Percentiles rank a stretch among this genome's conserved stretches.
phyloP scores from a whole-genome alignment of 1,140 invertebrate species.

The Nilaparvata lugens region DNA sequence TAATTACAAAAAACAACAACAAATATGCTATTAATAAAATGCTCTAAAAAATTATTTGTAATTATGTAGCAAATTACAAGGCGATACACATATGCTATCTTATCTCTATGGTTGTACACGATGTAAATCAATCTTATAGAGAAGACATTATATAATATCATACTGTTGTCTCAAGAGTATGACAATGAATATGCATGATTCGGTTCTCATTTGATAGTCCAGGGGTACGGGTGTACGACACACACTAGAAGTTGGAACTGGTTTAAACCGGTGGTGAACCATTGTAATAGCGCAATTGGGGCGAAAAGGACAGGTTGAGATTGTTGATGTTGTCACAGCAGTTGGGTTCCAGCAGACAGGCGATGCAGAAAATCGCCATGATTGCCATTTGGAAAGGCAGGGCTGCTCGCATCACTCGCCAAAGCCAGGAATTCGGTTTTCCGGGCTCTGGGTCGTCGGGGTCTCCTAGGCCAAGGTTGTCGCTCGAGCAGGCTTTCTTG shows the following conservation, averaged over 20 bases:
- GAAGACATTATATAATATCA: no score
- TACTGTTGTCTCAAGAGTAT: no score
- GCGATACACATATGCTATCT: no score
- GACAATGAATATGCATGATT: no score
- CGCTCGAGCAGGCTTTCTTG: slow-evolving; percentile 13
- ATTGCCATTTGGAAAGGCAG: slow-evolving; percentile 74
- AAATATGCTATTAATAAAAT: no score
- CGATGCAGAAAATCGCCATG: slow-evolving; percentile 67
- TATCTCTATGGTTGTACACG: no score
- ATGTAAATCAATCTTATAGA: no score
- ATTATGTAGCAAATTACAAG: no score
- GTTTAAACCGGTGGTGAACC: slow-evolving; percentile 75
- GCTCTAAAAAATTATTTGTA: no score
- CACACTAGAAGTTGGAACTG: background rate
- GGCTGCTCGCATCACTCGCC: slow-evolving; percentile 64
- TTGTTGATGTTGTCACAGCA: slow-evolving; percentile 81
- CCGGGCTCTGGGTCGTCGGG: slow-evolving; percentile 30
- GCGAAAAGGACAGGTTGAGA: slow-evolving; percentile 67
- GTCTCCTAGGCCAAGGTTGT: slow-evolving; percentile 23
- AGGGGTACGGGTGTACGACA: no score
- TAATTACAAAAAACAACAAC: no score
- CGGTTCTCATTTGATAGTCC: no score
- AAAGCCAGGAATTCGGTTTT: slow-evolving; percentile 50
- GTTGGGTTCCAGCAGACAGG: slow-evolving; percentile 67
- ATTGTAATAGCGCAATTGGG: slow-evolving; percentile 72